Base-by-base conservation (phyloP, 2,797 vertebrate species). In the Dallia pectoralis region DNA sequence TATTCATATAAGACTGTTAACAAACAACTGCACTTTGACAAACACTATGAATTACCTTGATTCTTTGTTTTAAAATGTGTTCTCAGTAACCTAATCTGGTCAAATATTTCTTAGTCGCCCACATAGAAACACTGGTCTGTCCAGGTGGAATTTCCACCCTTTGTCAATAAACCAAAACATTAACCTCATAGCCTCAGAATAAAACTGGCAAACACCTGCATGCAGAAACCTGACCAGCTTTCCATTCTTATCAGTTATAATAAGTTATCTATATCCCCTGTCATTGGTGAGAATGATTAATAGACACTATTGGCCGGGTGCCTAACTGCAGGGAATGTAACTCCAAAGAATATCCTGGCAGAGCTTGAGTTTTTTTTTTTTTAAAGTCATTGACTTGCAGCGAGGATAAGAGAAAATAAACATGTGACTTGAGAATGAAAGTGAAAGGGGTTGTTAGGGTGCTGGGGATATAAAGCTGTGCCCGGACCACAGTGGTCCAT, bases 371-470 rank as follows among this genome's bases (percentile, higher is more conserved):
- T 30, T 30, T n/a, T 29, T 30, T n/a, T 29, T 32, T 53, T 33
- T 12, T 4, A 56, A 56, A 25, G 5, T 12, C 8, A 25, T 25
- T 59, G 53, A 59, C n/a, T 25, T 59, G 53, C 25, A 59, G 22
- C 4, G 25, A 12, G 56, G n/a, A 32, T 74, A 63, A 51, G 56
- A 3, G 59, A 40, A 74, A 74, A 36, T 63, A 16, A 40, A 25
- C 51, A 40, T 22, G 25, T 47, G 72, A 67, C 18, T 44, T 36
- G 12, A 32, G 72, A n/a, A n/a, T 40, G 27, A 61, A 11, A 69
- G 27, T 32, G 73, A 74, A 74, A 74, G 67, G 69, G 66, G 69
- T n/a, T n/a, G n/a, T n/a, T n/a, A 74, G 63, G 48, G 29, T n/a
- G 8, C 16, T 25, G 49, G 6, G 30, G 16, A 73, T 73, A 73